Evolutionary conservation across 2,113 vertebrate species (phyloP), one percentile per base, ranked within the genome.

Genomic region (Pseudopipra pipra): DNA sequence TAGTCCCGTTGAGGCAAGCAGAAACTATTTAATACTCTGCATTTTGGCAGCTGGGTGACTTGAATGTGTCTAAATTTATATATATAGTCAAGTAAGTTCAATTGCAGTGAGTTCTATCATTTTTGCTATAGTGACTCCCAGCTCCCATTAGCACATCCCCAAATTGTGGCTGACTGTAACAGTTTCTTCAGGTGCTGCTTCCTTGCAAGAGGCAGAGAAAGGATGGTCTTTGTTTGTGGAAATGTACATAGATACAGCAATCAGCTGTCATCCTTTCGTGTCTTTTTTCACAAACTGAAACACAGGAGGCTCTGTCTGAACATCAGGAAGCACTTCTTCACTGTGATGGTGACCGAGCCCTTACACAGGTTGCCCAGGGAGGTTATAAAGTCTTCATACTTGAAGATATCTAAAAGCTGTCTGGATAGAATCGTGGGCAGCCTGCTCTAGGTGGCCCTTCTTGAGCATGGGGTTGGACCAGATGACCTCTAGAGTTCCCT

Each of bases 191-290:
- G 19, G 37, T 56, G 24, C 46, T 61, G 9, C 11, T 44, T 65
- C 25, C 46, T 55, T 59, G 14, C 62, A 37, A 65, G 20, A 76
- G 31, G 49, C 21, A 70, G 39, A 56, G 61, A 21, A 81, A 79
- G 37, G 49, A 25, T 76, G 28, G 13, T 44, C 2, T 31, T 31
- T 17, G 12, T 22, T 88, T 82, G 41, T 46, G 54, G 41, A 72
- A 79, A 6, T 35, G 11, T 23, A 8, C 0, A 0, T 66, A 35
- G 39, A 4, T 70, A 21, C 2, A 78, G 37, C 6, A 51, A 2
- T 70, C 24, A 5, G 12, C 35, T 90, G 14, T 28, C 31, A 47
- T 65, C 19, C 28, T 87, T 52, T 22, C 54, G 14, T 54, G 46
- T 67, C 49, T 71, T 70, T 3, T 4, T 87, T 77, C 31, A 61